Evolutionary conservation across 2,113 vertebrate species (phyloP).

Genomic region (Emydura subglobosa): DNA sequence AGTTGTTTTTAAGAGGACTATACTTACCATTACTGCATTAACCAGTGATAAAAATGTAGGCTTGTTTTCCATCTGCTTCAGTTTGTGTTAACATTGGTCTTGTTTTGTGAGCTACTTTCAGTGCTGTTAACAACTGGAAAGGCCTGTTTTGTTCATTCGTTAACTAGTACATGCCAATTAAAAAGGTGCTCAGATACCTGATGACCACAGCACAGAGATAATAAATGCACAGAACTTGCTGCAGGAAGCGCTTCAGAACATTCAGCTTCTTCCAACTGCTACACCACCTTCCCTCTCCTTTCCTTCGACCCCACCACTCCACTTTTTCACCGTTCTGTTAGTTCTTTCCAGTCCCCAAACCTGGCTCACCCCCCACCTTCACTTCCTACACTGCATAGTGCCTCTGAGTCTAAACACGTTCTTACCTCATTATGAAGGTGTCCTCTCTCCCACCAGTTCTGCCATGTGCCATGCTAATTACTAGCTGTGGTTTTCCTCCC

Average conservation of each 20-base stretch:
- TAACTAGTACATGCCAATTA: background rate
- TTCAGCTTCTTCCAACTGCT: background rate
- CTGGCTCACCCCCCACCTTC: constrained; percentile 1
- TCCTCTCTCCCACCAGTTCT: constrained; percentile 4
- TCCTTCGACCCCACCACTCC: background rate
- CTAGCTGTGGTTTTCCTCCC: constrained; percentile 11
- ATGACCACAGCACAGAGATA: background rate
- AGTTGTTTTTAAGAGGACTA: background rate
- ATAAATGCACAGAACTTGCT: background rate
- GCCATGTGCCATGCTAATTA: background rate
- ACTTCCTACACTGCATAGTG: rapidly evolving
- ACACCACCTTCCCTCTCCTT: background rate
- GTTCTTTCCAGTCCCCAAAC: background rate
- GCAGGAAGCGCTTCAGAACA: background rate
- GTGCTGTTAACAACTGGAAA: background rate
- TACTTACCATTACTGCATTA: rapidly evolving
- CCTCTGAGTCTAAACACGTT: background rate
- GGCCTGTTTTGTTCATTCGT: background rate
- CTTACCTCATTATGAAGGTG: background rate
- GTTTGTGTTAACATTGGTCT: background rate
- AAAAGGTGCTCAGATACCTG: rapidly evolving
- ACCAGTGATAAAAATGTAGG: background rate
- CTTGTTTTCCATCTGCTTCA: background rate
- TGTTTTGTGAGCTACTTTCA: background rate
- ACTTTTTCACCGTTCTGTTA: background rate